These are phyloP conservation scores for Eurystomus gularis DNA, from an alignment of 2,113 vertebrate species.

Conservation along the genomic window DNA sequence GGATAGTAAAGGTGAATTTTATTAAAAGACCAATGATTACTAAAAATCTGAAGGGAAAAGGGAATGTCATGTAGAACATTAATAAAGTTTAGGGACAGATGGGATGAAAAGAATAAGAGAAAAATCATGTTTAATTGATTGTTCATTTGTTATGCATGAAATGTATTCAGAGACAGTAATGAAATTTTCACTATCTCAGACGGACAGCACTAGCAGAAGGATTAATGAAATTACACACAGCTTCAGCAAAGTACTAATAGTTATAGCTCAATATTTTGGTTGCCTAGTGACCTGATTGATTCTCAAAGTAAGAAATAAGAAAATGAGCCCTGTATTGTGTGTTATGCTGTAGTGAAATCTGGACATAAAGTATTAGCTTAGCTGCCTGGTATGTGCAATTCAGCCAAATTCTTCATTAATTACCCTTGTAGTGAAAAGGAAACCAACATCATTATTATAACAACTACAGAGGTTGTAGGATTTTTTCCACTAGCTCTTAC, in stretches of 20 bases:
- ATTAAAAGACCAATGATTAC: neutral
- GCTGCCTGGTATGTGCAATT: slow-evolving; percentile 33
- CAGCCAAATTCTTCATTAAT: slow-evolving; percentile 67
- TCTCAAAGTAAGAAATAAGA: slow-evolving; percentile 32
- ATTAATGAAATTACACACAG: neutral
- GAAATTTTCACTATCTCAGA: slow-evolving; percentile 33
- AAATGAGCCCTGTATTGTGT: slow-evolving; percentile 18
- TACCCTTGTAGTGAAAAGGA: slow-evolving; percentile 39
- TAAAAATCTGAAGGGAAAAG: neutral
- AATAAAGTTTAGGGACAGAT: neutral
- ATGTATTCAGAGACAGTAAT: neutral
- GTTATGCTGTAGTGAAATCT: neutral
- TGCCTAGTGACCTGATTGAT: slow-evolving; percentile 32
- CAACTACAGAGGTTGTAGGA: slow-evolving; percentile 3
- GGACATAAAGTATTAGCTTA: slow-evolving; percentile 55
- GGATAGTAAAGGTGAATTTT: neutral
- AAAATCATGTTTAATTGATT: neutral
- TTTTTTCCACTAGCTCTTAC: slow-evolving; percentile 18
- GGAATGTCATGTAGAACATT: neutral
- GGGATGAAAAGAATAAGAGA: neutral
- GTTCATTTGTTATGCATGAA: slow-evolving; percentile 2
- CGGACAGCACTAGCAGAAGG: neutral
- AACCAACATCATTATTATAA: slow-evolving; percentile 43
- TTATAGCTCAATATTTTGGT: slow-evolving; percentile 32
- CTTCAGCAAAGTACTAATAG: slow-evolving; percentile 13